Conservation (phyloP, 2,888 invertebrate genomes). For the Macrophya alboannulata region DNA sequence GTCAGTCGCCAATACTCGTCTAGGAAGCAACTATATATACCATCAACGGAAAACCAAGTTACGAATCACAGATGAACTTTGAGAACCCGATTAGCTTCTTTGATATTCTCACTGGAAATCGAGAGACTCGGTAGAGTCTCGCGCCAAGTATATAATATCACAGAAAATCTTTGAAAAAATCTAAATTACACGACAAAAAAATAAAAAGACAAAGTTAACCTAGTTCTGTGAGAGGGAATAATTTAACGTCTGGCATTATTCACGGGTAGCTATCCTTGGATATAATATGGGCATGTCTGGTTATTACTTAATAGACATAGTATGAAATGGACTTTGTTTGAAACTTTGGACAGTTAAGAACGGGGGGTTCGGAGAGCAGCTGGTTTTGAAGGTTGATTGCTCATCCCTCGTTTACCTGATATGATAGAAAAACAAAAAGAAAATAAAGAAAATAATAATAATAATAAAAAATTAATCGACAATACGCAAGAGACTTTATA, state of each 20-base stretch:
- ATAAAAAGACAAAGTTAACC: neutral
- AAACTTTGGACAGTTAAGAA: conserved; percentile 19
- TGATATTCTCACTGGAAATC: neutral
- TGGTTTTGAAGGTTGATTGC: conserved; percentile 5
- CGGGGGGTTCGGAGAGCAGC: neutral
- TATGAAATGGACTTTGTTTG: conserved; percentile 4
- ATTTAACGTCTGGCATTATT: neutral
- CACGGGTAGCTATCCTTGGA: neutral
- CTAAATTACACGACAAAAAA: neutral
- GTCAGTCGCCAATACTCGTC: neutral
- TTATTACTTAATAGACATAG: conserved; percentile 15
- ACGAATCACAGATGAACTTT: neutral
- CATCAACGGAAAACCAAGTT: neutral
- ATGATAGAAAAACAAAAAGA: neutral
- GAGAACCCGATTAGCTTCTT: neutral
- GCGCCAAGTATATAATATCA: neutral
- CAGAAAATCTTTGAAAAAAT: neutral
- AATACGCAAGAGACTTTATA: neutral
- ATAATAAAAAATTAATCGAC: conserved; percentile 24
- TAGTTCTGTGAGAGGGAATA: neutral
- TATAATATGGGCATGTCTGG: neutral
- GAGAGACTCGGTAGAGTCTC: no score
- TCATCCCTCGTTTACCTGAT: neutral
- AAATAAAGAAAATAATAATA: neutral
- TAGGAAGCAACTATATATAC: neutral